These are phyloP conservation scores for Cordilura impudica DNA, from an alignment of 2,888 invertebrate genomes.

Conservation along the genomic window DNA sequence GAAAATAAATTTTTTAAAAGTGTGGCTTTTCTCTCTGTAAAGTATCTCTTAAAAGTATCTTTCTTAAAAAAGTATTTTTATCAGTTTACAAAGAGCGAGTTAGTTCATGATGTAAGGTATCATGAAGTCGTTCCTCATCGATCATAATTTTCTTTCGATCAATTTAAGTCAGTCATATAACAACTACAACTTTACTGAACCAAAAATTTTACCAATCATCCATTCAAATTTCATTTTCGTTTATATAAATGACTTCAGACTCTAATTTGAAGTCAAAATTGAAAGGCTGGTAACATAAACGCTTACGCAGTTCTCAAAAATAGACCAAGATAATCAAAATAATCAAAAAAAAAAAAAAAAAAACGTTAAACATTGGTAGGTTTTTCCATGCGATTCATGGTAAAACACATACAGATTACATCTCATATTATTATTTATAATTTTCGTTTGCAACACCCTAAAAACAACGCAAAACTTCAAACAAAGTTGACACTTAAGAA, in stretches of 20 bases:
- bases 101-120: background rate
- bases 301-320: constrained; percentile 42
- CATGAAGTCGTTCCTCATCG: constrained; percentile 11
- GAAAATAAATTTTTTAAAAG: too few species aligned
- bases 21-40: too few species aligned
- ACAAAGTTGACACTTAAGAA: background rate
- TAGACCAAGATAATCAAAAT: background rate
- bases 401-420: constrained; percentile 56
- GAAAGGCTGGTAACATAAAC: constrained; percentile 40
- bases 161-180: constrained; percentile 33
- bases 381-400: constrained; percentile 29
- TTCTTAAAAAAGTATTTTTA: too few species aligned
- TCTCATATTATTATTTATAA: constrained; percentile 51
- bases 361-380: constrained; percentile 26
- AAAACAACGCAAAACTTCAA: constrained; percentile 31
- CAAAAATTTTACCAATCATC: constrained; percentile 32
- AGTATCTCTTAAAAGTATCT: too few species aligned
- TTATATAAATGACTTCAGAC: constrained; percentile 48
- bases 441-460: constrained; percentile 57
- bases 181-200: background rate
- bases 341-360: constrained; percentile 13
- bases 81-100: too few species aligned
- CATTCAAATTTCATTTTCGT: constrained; percentile 47
- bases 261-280: constrained; percentile 47
- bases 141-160: background rate